A percentile compares a stretch with the other conserved stretches of the same genome.
phyloP scores from a whole-genome alignment of 2,113 vertebrate species.

The Gymnocephalus cernua region DNA sequence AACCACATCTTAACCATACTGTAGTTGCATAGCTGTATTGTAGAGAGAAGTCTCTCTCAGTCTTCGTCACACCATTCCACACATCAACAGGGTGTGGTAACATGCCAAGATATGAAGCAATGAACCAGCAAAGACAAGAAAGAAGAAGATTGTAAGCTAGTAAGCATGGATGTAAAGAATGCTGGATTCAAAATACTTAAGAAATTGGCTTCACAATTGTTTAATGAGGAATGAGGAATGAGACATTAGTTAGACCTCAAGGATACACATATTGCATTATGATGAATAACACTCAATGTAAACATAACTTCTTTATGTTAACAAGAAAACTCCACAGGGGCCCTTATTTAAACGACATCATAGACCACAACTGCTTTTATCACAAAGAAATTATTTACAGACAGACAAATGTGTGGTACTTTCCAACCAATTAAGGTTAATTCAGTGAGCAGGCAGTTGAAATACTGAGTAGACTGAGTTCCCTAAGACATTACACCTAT shows the following conservation, averaged over 20 bases:
- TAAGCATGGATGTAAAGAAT: not conserved
- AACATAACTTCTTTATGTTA: not conserved
- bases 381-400: not conserved
- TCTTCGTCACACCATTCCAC: no score
- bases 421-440: not conserved
- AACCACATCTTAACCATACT: not conserved
- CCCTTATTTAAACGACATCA: not conserved
- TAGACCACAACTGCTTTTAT: not conserved
- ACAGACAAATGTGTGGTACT: not conserved
- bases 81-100: not conserved
- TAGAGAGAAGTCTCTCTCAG: not conserved
- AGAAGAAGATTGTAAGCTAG: not conserved
- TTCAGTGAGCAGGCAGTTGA: not conserved
- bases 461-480: not conserved
- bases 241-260: no score
- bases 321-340: not conserved
- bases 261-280: not conserved
- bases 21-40: not conserved
- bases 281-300: not conserved
- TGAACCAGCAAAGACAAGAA: not conserved
- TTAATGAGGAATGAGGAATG: not conserved
- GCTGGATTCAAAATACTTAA: not conserved
- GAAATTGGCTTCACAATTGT: not conserved
- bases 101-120: not conserved
- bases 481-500: conserved; percentile 1